Evolutionary conservation across 1,140 invertebrate genomes (phyloP), one percentile per base, ranked within the genome.

Genomic region (Whitmania pigra): DNA sequence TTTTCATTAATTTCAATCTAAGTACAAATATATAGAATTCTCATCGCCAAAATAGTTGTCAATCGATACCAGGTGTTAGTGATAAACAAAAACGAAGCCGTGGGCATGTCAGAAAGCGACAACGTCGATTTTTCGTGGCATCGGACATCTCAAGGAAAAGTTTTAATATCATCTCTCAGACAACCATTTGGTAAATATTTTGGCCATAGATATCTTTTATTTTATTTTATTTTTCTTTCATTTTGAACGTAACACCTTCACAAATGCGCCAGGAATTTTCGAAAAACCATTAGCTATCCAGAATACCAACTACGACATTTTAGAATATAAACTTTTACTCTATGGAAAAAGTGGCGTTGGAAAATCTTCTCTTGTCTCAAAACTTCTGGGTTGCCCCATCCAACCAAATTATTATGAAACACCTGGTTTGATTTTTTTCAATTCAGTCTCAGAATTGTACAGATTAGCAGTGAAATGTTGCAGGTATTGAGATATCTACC

Each of bases 291-390:
- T 63, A 15, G 57, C 57, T 63, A 25, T 63, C 22, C 57, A 25
- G 11, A 63, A 25, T 25, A 63, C 22, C 57, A 25, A 22, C 22
- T 63, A 63, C 29, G 57, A 63, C 22, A 31, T 63, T 25, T 31
- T 63, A 22, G 57, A 63, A 63, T 63, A 63, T 31, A 63, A 63
- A 31, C 57, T 63, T 63, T 63, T 63, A n/a, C 18, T 63, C 11
- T 63, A 63, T 17, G 57, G 57, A 63, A 63, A 63, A 31, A 25
- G 22, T 22, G 11, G 57, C 3, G 57, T 63, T 31, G 57, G 57
- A 11, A 63, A 63, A 63, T 25, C 22, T 31, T 25, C 22, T 25
- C 29, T 63, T 63, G 22, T 63, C 3, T 63, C 20, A n/a, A 63
- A 63, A n/a, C 29, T 63, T 25, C 57, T 63, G 1, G 22, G 22